Conservation (phyloP, 92 coral and sea anemone genomes). For the Micromussa lordhowensis region DNA sequence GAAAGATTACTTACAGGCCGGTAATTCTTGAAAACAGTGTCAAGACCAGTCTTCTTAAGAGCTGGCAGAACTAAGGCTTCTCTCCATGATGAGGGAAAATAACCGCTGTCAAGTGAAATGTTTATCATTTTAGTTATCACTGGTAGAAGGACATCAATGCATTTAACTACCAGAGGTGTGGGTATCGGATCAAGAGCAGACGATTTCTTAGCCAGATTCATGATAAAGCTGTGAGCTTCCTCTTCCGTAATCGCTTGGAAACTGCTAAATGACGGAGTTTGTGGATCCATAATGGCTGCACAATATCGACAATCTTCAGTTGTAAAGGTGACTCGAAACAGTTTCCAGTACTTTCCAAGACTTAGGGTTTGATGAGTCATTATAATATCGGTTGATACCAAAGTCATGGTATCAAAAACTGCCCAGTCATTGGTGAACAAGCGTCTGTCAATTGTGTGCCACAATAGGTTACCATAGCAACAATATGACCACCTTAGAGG, state of each 20-base stretch:
- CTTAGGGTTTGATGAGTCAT: no score
- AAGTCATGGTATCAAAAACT: no score
- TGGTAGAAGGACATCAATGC: slow-evolving; percentile 17
- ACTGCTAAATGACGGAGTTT: background rate
- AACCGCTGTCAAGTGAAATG: background rate
- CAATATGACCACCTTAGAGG: no score
- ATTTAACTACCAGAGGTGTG: slow-evolving; percentile 1
- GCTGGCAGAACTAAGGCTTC: slow-evolving; percentile 1
- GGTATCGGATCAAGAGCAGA: background rate
- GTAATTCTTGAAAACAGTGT: slow-evolving; percentile 10
- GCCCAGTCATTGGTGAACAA: no score
- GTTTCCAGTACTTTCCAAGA: no score
- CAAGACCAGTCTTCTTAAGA: slow-evolving; percentile 7
- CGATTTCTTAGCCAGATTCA: background rate
- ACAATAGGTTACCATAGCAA: no score
- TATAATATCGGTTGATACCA: no score
- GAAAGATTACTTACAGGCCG: slow-evolving; percentile 17
- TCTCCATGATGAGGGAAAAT: slow-evolving; percentile 11
- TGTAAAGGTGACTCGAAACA: no score
- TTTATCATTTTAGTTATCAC: no score
- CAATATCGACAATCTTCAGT: no score
- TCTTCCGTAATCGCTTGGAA: background rate
- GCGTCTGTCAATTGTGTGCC: no score
- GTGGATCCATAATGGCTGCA: background rate
- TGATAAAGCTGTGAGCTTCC: background rate